Evolutionary conservation across 2,888 invertebrate species (phyloP).

Genomic region (Sisyra nigra): DNA sequence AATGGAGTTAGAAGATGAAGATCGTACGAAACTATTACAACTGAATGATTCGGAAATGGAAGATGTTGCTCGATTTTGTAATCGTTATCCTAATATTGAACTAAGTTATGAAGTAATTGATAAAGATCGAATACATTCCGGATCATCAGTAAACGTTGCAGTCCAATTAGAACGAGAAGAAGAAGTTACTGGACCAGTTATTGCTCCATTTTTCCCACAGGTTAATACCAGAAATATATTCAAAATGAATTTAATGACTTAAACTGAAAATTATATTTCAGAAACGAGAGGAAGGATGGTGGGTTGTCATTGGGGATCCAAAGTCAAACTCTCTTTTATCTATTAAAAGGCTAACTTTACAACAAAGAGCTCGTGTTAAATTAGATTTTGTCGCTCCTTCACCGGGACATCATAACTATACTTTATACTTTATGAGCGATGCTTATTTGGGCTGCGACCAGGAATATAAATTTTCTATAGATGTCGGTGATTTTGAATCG

Average conservation of each 20-base stretch:
- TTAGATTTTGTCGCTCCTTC: conserved; percentile 89
- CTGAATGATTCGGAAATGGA: conserved; percentile 82
- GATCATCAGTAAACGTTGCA: conserved; percentile 75
- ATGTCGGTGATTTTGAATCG: conserved; percentile 60
- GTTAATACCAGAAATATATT: conserved; percentile 26
- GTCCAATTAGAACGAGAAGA: conserved; percentile 93
- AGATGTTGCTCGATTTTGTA: conserved; percentile 97
- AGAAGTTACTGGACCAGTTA: conserved; percentile 90
- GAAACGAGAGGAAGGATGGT: conserved; percentile 89
- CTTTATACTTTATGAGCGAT: conserved; percentile 97
- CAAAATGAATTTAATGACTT: not conserved
- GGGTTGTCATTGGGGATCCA: conserved; percentile 98
- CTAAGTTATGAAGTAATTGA: conserved; percentile 80
- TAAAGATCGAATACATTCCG: conserved; percentile 61
- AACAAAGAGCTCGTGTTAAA: conserved; percentile 74
- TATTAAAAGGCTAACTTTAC: conserved; percentile 90
- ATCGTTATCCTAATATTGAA: conserved; percentile 97
- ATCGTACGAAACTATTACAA: conserved; percentile 61
- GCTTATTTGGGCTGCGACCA: conserved; percentile 99
- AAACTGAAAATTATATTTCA: conserved; percentile 24
- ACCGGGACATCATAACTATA: conserved; percentile 78
- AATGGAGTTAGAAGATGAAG: conserved; percentile 88
- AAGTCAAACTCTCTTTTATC: conserved; percentile 86
- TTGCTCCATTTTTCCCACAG: conserved; percentile 97
- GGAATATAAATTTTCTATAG: conserved; percentile 86